These are phyloP conservation scores for Pogonognathellus flavescens DNA, from an alignment of 1,140 invertebrate species.

Conservation along the genomic window DNA sequence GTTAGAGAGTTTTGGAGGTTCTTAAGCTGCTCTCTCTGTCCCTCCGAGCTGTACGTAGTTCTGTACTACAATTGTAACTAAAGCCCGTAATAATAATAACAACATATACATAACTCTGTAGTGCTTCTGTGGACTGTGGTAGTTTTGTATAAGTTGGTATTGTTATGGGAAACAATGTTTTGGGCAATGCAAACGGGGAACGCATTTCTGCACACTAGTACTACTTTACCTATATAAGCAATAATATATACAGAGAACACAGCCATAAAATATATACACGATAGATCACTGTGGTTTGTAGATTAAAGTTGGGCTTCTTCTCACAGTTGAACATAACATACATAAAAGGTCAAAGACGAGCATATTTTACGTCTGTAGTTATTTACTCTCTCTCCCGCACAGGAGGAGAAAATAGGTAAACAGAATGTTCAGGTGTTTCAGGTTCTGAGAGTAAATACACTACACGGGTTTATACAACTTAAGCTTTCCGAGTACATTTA, in stretches of 20 bases:
- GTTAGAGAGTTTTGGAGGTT: too few species aligned
- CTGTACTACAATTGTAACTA: neutral
- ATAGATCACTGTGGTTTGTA: constrained; percentile 42
- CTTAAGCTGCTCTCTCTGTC: neutral
- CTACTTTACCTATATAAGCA: neutral
- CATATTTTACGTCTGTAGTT: constrained; percentile 8
- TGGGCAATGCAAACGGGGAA: too few species aligned
- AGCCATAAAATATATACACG: constrained; percentile 39
- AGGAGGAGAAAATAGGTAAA: neutral
- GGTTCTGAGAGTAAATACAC: neutral
- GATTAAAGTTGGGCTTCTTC: constrained; percentile 15
- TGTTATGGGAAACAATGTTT: too few species aligned
- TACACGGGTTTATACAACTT: neutral
- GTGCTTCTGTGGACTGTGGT: too few species aligned
- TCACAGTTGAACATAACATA: neutral
- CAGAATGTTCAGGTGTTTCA: constrained; percentile 27
- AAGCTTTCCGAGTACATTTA: constrained; percentile 17
- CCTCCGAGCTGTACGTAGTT: neutral
- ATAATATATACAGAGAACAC: constrained; percentile 8
- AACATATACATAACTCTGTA: too few species aligned
- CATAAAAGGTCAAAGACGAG: constrained; percentile 23
- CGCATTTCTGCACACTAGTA: neutral
- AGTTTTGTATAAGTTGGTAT: too few species aligned
- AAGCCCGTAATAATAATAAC: neutral
- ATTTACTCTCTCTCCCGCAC: neutral